Base-by-base conservation (phyloP, 1,140 invertebrate genomes). In the Triops cancriformis region DNA sequence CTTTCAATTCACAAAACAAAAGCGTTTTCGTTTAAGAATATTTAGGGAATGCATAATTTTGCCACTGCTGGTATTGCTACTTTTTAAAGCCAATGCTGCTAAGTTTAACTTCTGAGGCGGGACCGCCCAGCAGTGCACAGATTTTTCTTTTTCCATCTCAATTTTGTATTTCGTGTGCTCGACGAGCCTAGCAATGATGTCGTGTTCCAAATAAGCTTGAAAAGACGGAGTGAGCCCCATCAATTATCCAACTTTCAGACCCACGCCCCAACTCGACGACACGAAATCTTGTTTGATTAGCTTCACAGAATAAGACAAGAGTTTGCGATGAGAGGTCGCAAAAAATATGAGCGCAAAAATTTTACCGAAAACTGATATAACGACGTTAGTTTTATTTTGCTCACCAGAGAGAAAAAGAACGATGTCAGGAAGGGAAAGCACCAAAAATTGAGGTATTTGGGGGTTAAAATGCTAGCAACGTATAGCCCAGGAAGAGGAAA, bases 181-280 rank as follows among this genome's bases (percentile, higher is more conserved):
- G 18, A 23, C 51, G 51, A 64, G 51, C 6, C 51, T 64, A 14
- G 51, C 51, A 64, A 64, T 64, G 14, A 64, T 64, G 51, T 64
- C 51, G 51, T 14, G 51, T 64, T 64, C 51, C 14, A 23, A 64
- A 64, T 64, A 64, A 64, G 51, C 51, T 64, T n/a, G 51, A 23
- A 64, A 64, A 64, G 51, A 64, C 51, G 18, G 51, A 64, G 51
- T 64, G 51, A 64, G 51, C 10, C 18, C 14, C 51, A 64, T 64
- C 51, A 64, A 64, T 64, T 64, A 64, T 64, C 51, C 51, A 64
- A 64, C 51, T 64, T 64, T 64, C 51, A 64, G 51, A 64, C 51
- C 51, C 51, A 64, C 51, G 51, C 51, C 51, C 43, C 23, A 64
- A 64, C 51, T 64, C 51, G 51, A 64, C 51, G 51, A 64, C 51